Percentiles rank a stretch among this genome's conserved stretches.
These are phyloP conservation scores for Drosophila santomea DNA, from an alignment of 1,140 invertebrate genomes.

Conservation along the genomic window DNA sequence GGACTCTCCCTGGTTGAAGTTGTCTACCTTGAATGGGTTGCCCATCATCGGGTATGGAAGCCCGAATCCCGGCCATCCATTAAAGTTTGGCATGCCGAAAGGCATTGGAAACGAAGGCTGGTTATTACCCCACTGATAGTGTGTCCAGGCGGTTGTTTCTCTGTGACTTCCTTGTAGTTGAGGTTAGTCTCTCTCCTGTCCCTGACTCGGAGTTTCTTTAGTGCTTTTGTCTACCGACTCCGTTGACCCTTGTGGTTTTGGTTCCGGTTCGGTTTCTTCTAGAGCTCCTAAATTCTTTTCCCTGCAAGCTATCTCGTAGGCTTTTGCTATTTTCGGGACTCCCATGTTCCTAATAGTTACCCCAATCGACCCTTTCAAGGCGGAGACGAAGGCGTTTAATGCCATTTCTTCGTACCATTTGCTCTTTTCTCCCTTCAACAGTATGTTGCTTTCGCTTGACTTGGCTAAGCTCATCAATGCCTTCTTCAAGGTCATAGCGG, in stretches of 20 bases:
- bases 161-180: not conserved
- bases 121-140: not conserved
- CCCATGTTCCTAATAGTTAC: not conserved
- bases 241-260: no score
- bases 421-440: not conserved
- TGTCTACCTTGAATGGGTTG: no score
- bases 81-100: not conserved
- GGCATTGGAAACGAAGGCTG: not conserved
- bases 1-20: no score
- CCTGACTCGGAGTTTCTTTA: not conserved
- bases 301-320: not conserved
- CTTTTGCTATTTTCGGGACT: not conserved
- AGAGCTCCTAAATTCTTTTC: not conserved
- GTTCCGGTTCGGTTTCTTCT: not conserved
- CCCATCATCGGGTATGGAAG: conserved; percentile 6
- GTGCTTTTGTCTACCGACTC: no score
- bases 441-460: not conserved
- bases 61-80: not conserved
- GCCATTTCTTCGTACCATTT: not conserved
- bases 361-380: not conserved
- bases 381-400: not conserved
- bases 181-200: no score
- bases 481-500: conserved; percentile 1
- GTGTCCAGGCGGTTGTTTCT: not conserved
- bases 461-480: not conserved